A percentile compares a stretch with the other conserved stretches of the same genome.
Conservation (phyloP, 2,113 vertebrate genomes). For the Andinoacara biseriatus region DNA sequence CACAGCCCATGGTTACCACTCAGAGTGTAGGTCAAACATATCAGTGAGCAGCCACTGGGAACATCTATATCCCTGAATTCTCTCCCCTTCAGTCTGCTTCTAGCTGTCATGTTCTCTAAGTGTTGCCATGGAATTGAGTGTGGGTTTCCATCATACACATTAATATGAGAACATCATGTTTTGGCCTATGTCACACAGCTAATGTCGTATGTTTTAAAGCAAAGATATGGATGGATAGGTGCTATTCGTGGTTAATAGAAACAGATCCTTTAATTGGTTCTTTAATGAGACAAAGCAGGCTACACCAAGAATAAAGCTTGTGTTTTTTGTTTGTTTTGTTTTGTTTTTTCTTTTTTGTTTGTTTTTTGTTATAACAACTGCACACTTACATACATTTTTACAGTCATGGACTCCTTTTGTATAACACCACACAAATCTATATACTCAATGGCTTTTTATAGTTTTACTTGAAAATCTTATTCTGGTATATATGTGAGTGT, state of each 20-base stretch:
- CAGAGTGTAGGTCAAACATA: conserved; percentile 78
- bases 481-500: conserved; percentile 38
- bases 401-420: conserved; percentile 81
- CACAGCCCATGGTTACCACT: conserved; percentile 54
- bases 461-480: conserved; percentile 59
- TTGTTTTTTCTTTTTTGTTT: neutral
- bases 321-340: conserved; percentile 58
- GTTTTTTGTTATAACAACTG: conserved; percentile 79
- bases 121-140: conserved; percentile 56
- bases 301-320: conserved; percentile 76
- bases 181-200: neutral
- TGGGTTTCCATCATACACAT: conserved; percentile 54
- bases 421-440: conserved; percentile 83
- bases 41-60: conserved; percentile 60
- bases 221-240: conserved; percentile 8
- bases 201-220: conserved; percentile 1
- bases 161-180: conserved; percentile 46
- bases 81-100: conserved; percentile 6
- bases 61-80: conserved; percentile 58
- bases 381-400: conserved; percentile 85
- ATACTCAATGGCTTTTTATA: conserved; percentile 82
- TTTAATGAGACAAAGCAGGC: conserved; percentile 85
- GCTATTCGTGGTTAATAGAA: conserved; percentile 70
- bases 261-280: conserved; percentile 73
- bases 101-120: conserved; percentile 44